These are phyloP conservation scores for Drosophila fuyamai DNA, from an alignment of 1,140 invertebrate genomes.

Conservation along the genomic window DNA sequence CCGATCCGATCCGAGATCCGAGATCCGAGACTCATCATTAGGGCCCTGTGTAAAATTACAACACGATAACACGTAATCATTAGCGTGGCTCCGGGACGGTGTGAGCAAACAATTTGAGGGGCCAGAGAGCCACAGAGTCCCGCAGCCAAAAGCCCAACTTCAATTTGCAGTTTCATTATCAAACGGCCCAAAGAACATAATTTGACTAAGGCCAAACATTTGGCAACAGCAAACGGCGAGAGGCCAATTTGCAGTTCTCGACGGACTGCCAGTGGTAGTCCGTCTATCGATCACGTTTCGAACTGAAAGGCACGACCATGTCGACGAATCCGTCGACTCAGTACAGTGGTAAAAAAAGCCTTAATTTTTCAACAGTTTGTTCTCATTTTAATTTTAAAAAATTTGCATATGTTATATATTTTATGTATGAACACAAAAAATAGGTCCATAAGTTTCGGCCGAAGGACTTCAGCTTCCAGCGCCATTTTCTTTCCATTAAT, in stretches of 20 bases:
- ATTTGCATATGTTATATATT: no score
- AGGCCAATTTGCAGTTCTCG: constrained; percentile 69
- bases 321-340: constrained; percentile 12
- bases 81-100: constrained; percentile 62
- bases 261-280: constrained; percentile 55
- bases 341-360: constrained; percentile 26
- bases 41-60: constrained; percentile 82
- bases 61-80: constrained; percentile 84
- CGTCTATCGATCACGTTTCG: constrained; percentile 84
- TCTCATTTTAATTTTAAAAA: no score
- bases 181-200: constrained; percentile 82
- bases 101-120: constrained; percentile 74
- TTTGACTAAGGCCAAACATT: constrained; percentile 79
- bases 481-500: no score
- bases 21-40: constrained; percentile 68
- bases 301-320: constrained; percentile 72
- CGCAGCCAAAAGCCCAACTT: constrained; percentile 33
- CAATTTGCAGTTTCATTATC: constrained; percentile 81
- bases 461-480: no score
- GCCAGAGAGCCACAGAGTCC: constrained; percentile 2
- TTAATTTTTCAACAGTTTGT: no score
- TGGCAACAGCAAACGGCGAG: constrained; percentile 53
- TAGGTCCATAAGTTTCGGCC: no score
- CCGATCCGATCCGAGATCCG: constrained; percentile 14
- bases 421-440: no score